Evolutionary conservation across 2,888 invertebrate genomes (phyloP).

Genomic region (Hirtodrosophila trivittata): DNA sequence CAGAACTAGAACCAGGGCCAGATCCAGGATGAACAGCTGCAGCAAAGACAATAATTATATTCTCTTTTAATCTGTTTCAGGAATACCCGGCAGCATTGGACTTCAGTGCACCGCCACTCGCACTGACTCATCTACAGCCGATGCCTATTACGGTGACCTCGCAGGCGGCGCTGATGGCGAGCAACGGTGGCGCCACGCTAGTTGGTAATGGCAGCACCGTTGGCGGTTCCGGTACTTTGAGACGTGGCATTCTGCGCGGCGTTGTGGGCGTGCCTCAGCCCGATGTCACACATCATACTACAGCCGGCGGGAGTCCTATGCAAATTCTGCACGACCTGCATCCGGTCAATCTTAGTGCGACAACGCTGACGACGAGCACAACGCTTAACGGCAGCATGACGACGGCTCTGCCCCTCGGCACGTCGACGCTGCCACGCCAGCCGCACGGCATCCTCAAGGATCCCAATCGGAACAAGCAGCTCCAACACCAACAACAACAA

Average conservation of each 20-base stretch:
- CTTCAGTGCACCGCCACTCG: conserved; percentile 80
- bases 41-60: conserved; percentile 1
- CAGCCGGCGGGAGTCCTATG: conserved; percentile 58
- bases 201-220: conserved; percentile 55
- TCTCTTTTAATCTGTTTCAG: conserved; percentile 63
- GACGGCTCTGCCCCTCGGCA: conserved; percentile 63
- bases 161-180: conserved; percentile 71
- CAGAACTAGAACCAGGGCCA: too few species aligned
- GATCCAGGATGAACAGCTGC: too few species aligned
- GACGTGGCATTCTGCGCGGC: conserved; percentile 82
- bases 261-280: conserved; percentile 83
- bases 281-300: conserved; percentile 84
- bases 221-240: conserved; percentile 76
- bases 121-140: conserved; percentile 81
- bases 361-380: conserved; percentile 82
- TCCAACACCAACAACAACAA: conserved; percentile 85
- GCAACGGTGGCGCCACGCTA: conserved; percentile 67
- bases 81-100: conserved; percentile 83
- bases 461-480: conserved; percentile 86
- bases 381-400: conserved; percentile 82
- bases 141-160: conserved; percentile 76
- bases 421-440: conserved; percentile 84
- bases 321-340: conserved; percentile 81
- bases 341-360: conserved; percentile 81
- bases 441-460: conserved; percentile 88